A percentile compares a stretch with the other conserved stretches of the same genome.
These are phyloP conservation scores for Trissolcus japonicus DNA, from an alignment of 2,888 invertebrate genomes.

Conservation along the genomic window DNA sequence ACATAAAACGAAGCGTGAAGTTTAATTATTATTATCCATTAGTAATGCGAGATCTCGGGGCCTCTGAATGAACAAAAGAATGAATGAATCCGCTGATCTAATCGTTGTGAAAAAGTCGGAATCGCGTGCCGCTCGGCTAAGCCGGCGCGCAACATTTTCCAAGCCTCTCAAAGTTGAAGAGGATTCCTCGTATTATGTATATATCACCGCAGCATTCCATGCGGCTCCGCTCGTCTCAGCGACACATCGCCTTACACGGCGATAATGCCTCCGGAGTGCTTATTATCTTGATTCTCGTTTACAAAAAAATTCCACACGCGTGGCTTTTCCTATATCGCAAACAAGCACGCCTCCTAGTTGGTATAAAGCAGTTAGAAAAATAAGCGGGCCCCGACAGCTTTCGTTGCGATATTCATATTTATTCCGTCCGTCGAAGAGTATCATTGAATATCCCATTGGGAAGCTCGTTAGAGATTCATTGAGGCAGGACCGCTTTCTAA, in stretches of 20 bases:
- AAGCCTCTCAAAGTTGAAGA: neutral
- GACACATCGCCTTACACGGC: constrained; percentile 50
- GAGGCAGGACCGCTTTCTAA: constrained; percentile 50
- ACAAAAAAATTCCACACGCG: constrained; percentile 18
- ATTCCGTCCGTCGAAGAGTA: neutral
- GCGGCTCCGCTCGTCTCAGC: constrained; percentile 25
- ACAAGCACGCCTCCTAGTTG: neutral
- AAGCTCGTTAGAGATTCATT: constrained; percentile 37
- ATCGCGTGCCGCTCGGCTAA: no score
- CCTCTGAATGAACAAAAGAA: no score
- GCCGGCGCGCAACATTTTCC: no score
- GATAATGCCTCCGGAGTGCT: constrained; percentile 48
- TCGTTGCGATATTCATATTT: constrained; percentile 5
- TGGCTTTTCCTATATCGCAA: constrained; percentile 15
- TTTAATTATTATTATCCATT: neutral
- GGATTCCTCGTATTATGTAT: constrained; percentile 21
- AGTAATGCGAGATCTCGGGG: no score
- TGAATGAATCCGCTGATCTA: no score
- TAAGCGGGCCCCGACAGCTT: neutral
- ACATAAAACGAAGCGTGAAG: neutral
- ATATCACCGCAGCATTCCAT: constrained; percentile 28
- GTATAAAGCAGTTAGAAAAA: no score
- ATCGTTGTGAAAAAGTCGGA: no score
- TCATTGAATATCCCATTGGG: constrained; percentile 18
- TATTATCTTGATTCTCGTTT: constrained; percentile 37